A percentile compares a stretch with the other conserved stretches of the same genome.
Evolutionary conservation across 2,888 invertebrate species (phyloP).

Genomic region (Drosophila suboccidentalis): DNA sequence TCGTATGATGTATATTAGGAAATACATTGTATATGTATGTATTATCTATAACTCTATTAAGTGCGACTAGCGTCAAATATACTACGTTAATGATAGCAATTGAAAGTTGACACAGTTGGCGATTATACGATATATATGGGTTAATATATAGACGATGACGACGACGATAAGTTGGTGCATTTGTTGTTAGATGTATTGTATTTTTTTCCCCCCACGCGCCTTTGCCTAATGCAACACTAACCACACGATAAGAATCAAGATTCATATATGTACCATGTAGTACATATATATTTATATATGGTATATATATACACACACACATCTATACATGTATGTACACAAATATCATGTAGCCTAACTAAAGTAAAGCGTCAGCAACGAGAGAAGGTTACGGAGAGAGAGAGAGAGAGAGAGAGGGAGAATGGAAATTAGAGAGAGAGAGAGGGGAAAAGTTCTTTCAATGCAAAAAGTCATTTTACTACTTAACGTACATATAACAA

Average conservation of each 20-base stretch:
- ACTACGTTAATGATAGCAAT: constrained; percentile 50
- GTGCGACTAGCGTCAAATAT: constrained; percentile 52
- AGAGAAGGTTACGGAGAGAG: constrained; percentile 14
- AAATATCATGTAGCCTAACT: constrained; percentile 54
- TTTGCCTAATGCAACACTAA: constrained; percentile 62
- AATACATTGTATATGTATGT: constrained; percentile 15
- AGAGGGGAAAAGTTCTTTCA: constrained; percentile 42
- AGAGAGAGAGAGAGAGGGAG: constrained; percentile 6
- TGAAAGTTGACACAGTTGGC: constrained; percentile 43
- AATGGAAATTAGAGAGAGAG: constrained; percentile 4
- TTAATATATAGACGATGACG: constrained; percentile 28
- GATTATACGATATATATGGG: constrained; percentile 26
- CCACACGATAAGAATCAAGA: constrained; percentile 40
- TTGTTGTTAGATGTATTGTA: constrained; percentile 79
- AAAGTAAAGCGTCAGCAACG: constrained; percentile 42
- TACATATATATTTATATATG: constrained; percentile 21
- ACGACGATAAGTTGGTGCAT: constrained; percentile 74
- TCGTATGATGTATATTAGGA: constrained; percentile 17
- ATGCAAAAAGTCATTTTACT: constrained; percentile 61
- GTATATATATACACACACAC: constrained; percentile 21
- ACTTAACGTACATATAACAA: constrained; percentile 43
- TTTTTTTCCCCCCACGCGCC: constrained; percentile 68
- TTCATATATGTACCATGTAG: constrained; percentile 34
- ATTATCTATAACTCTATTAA: constrained; percentile 33
- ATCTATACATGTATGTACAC: constrained; percentile 34